Evolutionary conservation across 2,113 vertebrate genomes (phyloP).

Genomic region (Hylia prasina): DNA sequence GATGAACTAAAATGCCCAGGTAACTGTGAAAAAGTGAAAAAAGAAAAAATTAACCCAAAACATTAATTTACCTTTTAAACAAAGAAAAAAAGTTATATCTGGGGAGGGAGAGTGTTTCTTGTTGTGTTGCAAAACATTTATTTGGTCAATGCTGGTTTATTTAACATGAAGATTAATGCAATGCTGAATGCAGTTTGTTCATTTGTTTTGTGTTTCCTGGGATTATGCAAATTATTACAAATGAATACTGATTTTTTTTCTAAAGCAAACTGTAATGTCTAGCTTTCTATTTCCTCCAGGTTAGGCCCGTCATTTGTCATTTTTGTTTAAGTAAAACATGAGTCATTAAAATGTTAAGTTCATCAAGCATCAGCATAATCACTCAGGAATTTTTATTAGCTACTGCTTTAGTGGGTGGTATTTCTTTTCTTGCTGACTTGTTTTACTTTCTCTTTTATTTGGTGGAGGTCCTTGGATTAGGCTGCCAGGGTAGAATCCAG

Average conservation of each 20-base stretch:
- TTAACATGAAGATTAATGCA: background rate
- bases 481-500: background rate
- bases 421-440: background rate
- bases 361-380: background rate
- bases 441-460: background rate
- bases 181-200: background rate
- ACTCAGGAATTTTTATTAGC: background rate
- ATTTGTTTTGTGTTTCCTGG: background rate
- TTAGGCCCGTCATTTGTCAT: background rate
- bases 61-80: background rate
- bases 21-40: conserved; percentile 67
- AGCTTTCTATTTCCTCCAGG: background rate
- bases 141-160: background rate
- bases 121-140: background rate
- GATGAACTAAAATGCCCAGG: conserved; percentile 96
- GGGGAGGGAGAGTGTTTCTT: background rate
- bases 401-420: background rate
- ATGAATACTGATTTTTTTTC: background rate
- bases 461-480: background rate
- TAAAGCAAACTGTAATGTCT: background rate
- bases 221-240: background rate
- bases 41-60: too few relatives aligned
- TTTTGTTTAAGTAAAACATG: conserved; percentile 7
- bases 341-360: background rate
- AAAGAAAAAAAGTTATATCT: rapidly evolving